Conservation (phyloP, 1,140 invertebrate genomes). For the Drosophila suzukii region DNA sequence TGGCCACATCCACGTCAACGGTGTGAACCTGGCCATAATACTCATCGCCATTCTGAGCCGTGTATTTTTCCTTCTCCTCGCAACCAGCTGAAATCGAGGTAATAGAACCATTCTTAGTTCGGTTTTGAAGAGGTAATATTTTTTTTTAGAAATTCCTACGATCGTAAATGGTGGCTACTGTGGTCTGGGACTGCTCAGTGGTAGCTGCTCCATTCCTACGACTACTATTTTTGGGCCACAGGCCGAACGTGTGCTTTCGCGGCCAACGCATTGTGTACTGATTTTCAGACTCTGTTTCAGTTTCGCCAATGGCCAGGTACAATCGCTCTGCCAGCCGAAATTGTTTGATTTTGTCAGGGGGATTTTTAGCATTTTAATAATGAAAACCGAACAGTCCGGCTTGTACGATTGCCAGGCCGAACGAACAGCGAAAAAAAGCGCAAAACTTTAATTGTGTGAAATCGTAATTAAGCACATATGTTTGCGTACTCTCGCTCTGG, state of each 20-base stretch:
- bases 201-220: neutral
- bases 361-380: constrained; percentile 53
- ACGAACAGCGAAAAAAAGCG: constrained; percentile 17
- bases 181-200: neutral
- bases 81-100: constrained; percentile 53
- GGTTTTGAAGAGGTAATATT: neutral
- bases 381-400: constrained; percentile 32
- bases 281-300: constrained; percentile 35
- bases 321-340: constrained; percentile 47
- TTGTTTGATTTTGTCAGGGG: constrained; percentile 56
- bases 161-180: constrained; percentile 63
- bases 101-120: neutral
- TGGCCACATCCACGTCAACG: constrained; percentile 63
- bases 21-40: constrained; percentile 35
- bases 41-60: constrained; percentile 64
- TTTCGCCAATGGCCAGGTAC: constrained; percentile 54
- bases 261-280: constrained; percentile 79
- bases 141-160: constrained; percentile 41
- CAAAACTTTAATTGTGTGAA: constrained; percentile 66
- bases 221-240: constrained; percentile 19
- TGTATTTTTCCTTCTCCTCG: constrained; percentile 73
- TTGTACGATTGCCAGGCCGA: constrained; percentile 19
- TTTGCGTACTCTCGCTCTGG: constrained; percentile 11
- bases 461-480: constrained; percentile 54
- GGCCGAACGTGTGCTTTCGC: constrained; percentile 67